Base-by-base conservation (phyloP, 2,797 vertebrate species). In the Cyprinella venusta region DNA sequence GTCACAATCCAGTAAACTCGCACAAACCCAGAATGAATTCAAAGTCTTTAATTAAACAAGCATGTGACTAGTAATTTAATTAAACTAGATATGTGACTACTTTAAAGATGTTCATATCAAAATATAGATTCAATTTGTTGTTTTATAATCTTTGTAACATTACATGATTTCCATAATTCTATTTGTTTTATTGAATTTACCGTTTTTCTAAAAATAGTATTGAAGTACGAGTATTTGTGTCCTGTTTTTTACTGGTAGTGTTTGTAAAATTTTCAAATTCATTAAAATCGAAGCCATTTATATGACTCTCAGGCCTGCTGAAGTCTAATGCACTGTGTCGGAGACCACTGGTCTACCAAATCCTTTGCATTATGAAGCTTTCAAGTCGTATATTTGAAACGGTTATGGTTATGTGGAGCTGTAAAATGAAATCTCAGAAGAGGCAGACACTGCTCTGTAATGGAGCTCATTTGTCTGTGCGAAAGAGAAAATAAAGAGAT, bases 401-500 rank as follows among this genome's bases (percentile, higher is more conserved):
- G 0, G n/a, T 24, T 24, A 24, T 59, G 0, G n/a, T 24, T 24
- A 24, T 59, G 54, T 76, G 24, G 5, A 76, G 16, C 24, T 13
- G 7, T 42, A 61, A 54, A 76, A 45, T 4, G 0, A 8, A 45
- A 15, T 63, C 18, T 77, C 56, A 19, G 38, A 76, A 45, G 30
- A 79, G 7, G 15, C 71, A 2, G 52, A 59, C 21, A 0, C 38
- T 16, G 67, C 72, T 63, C 24, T 12, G 54, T 63, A 48, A n/a
- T 81, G n/a, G 54, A 33, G 21, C 19, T 40, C 77, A 26, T 36
- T 36, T 24, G 26, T 82, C 77, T 85, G 36, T 50, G 56, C 10
- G 0, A 5, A 65, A 16, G 8, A 42, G 8, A 45, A 77, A 88
- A 79, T 80, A 19, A 81, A 79, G 80, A 70, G 74, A 48, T n/a